Conservation (phyloP, 2,113 vertebrate genomes). For the Paracanthobrama guichenoti region DNA sequence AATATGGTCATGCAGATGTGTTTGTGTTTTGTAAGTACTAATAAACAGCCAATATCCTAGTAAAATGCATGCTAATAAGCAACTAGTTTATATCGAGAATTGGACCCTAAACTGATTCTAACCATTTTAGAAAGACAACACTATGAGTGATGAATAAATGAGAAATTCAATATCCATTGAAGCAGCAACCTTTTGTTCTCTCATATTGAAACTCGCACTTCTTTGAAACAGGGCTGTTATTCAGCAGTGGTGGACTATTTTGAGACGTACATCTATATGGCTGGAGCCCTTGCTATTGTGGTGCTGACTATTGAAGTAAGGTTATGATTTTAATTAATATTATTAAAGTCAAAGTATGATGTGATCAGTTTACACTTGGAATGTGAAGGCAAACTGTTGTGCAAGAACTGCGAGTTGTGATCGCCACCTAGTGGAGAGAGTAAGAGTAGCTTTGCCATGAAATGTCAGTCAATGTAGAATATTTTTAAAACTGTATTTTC, state of each 20-base stretch:
- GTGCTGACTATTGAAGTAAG: slow-evolving; percentile 89
- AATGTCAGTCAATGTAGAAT: background rate
- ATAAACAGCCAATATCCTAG: too few relatives aligned
- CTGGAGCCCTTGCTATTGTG: slow-evolving; percentile 88
- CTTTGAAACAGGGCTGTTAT: slow-evolving; percentile 84
- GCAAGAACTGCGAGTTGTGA: background rate
- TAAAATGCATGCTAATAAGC: too few relatives aligned
- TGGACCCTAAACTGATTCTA: background rate
- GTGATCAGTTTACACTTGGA: background rate
- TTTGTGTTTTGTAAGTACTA: too few relatives aligned
- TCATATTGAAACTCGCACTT: background rate
- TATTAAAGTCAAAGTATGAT: background rate
- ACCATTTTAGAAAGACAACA: background rate
- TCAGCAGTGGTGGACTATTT: slow-evolving; percentile 87
- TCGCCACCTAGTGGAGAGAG: slow-evolving; percentile 47
- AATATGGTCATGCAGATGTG: too few relatives aligned
- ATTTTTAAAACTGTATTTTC: background rate
- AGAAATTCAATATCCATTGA: background rate
- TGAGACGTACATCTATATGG: slow-evolving; percentile 88
- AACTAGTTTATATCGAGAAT: too few relatives aligned
- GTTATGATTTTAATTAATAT: background rate
- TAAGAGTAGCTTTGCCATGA: background rate
- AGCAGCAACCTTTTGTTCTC: background rate
- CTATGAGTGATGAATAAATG: background rate
- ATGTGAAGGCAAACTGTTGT: background rate